Percentiles rank a stretch among this genome's conserved stretches.
phyloP scores from a whole-genome alignment of 2,113 vertebrate genomes.

The western clawed frog (Xenopus tropicalis) region DNA sequence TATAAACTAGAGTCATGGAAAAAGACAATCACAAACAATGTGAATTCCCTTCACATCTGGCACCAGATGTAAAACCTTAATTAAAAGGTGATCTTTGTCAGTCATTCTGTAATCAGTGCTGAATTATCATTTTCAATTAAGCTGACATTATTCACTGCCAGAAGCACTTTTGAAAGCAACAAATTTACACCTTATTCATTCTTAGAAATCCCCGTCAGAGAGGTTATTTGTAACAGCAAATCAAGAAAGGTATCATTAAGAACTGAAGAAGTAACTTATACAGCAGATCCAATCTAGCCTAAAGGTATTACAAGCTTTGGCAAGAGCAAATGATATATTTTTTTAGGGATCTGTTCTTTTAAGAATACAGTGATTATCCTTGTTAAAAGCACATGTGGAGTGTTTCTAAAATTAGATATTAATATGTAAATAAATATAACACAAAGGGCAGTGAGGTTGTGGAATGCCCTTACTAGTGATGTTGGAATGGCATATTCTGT shows the following conservation, averaged over 20 bases:
- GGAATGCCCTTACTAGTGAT: too few relatives aligned
- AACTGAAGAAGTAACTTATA: too few relatives aligned
- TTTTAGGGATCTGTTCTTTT: too few relatives aligned
- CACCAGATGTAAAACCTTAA: conserved; percentile 48
- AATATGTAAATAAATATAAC: too few relatives aligned
- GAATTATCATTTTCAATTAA: conserved; percentile 49
- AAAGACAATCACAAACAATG: conserved; percentile 21
- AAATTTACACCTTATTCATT: conserved; percentile 26
- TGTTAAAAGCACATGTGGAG: too few relatives aligned
- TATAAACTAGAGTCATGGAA: conserved; percentile 12
- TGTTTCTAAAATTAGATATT: too few relatives aligned
- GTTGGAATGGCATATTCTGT: too few relatives aligned
- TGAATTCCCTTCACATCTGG: conserved; percentile 47
- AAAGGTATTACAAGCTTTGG: too few relatives aligned
- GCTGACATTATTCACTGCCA: conserved; percentile 35
- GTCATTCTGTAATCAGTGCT: conserved; percentile 41
- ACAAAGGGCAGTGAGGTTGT: too few relatives aligned
- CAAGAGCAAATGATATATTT: too few relatives aligned
- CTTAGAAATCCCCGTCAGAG: conserved; percentile 21
- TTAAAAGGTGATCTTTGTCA: conserved; percentile 46
- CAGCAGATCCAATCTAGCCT: too few relatives aligned
- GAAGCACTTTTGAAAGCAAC: conserved; percentile 18
- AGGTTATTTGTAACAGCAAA: neutral
- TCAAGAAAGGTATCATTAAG: neutral
- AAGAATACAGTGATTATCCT: too few relatives aligned